phyloP scores from a whole-genome alignment of 2,797 vertebrate genomes.

The Spatula clypeata region DNA sequence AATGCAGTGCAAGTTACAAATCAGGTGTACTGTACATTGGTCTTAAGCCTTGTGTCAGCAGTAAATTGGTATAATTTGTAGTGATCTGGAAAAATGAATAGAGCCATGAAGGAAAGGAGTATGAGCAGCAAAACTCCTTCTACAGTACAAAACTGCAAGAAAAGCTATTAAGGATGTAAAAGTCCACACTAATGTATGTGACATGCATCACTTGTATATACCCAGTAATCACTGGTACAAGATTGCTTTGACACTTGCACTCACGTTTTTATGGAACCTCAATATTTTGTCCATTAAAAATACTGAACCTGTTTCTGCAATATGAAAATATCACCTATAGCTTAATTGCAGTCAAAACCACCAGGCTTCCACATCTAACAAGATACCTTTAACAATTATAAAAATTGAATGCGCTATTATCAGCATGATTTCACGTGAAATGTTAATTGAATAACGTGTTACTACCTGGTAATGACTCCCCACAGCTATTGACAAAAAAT shows the following conservation, averaged over 20 bases:
- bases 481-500: background rate
- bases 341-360: background rate
- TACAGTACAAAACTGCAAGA: background rate
- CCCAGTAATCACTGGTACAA: background rate
- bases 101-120: background rate
- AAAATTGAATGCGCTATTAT: background rate
- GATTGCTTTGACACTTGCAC: background rate
- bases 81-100: background rate
- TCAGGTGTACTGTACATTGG: background rate
- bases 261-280: rapidly evolving
- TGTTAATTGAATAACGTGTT: background rate
- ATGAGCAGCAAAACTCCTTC: background rate
- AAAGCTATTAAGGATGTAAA: background rate
- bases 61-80: background rate
- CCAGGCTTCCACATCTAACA: background rate
- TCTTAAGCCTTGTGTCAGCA: background rate
- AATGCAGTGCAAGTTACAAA: background rate
- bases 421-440: background rate
- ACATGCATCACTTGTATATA: background rate
- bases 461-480: background rate
- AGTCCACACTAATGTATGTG: background rate
- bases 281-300: background rate
- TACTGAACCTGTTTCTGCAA: background rate
- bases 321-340: background rate
- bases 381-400: background rate